Evolutionary conservation across 2,888 invertebrate species (phyloP), one percentile per base, ranked within the genome.

Genomic region (Morpho deidamia): DNA sequence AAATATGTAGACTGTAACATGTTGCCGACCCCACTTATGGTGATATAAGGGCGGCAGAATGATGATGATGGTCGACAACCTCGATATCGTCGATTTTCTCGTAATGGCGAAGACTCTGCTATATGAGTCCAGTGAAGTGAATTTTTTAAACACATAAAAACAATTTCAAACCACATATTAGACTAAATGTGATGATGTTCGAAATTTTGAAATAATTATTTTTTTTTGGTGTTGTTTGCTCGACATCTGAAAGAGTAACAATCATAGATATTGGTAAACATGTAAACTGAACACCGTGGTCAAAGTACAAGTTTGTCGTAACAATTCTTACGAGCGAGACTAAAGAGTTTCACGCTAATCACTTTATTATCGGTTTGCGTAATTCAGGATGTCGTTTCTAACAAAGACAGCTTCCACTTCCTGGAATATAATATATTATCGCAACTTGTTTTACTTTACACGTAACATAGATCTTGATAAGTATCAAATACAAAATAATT

Each of bases 341-440:
- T 71, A 62, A 69, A 71, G 62, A 74, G 79, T 69, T 77, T 74
- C 73, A 78, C 78, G 74, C 72, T 76, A 82, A 83, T 81, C 74
- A 65, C 76, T 75, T 69, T 69, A 71, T 81, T 74, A 76, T 66
- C 14, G 44, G 12, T 41, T 64, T 65, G 60, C 61, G 56, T 60
- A 78, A 81, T 65, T 58, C 69, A 71, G 72, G 71, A 76, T 75
- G 70, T 65, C 56, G 58, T 59, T 57, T 50, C 53, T 56, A 58
- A 63, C 65, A 61, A 63, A 64, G 64, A 55, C 59, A 63, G 67
- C 60, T 68, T 58, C 64, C 51, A 67, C 66, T 72, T 71, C 68
- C 68, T 65, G 56, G 53, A 59, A 49, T 42, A 44, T 55, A 50
- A 12, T 40, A 12, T 9, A 9, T 41, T 35, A 42, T 42, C 42